These are phyloP conservation scores for Atethmia centrago DNA, from an alignment of 2,888 invertebrate species.

Conservation along the genomic window DNA sequence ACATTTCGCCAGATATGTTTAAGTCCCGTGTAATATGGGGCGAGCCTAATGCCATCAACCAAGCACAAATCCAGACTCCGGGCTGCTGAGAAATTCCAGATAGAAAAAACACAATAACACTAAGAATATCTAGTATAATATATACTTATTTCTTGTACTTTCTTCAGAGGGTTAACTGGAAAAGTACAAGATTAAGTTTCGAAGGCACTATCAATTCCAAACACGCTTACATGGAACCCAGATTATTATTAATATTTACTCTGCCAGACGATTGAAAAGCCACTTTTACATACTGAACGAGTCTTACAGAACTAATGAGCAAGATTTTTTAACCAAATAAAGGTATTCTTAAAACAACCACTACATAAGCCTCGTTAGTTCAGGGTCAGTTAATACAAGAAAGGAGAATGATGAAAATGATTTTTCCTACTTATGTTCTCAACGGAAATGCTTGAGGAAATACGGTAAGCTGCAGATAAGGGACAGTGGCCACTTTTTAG, in stretches of 20 bases:
- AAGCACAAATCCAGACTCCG: too few relatives aligned
- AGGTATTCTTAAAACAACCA: not conserved
- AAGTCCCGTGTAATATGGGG: too few relatives aligned
- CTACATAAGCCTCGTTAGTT: slow-evolving; percentile 28
- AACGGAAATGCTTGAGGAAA: slow-evolving; percentile 39
- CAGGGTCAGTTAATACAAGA: slow-evolving; percentile 10
- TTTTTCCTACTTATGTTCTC: slow-evolving; percentile 19
- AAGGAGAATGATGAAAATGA: slow-evolving; percentile 27
- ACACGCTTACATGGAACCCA: not conserved
- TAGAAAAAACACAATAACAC: too few relatives aligned
- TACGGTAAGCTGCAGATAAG: slow-evolving; percentile 31
- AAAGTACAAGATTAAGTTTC: not conserved
- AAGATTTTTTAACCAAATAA: not conserved
- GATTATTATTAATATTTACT: not conserved
- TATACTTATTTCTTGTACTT: too few relatives aligned
- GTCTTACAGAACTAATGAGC: not conserved
- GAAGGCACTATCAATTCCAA: not conserved
- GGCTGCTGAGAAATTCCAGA: too few relatives aligned
- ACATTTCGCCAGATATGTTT: too few relatives aligned
- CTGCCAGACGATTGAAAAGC: not conserved
- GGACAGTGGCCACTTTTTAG: slow-evolving; percentile 43
- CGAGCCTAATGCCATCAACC: too few relatives aligned
- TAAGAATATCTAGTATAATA: not conserved
- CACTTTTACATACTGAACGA: not conserved
- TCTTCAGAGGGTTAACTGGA: not conserved